A percentile compares a stretch with the other conserved stretches of the same genome.
Evolutionary conservation across 2,888 invertebrate species (phyloP).

Genomic region (Dioctria linearis): DNA sequence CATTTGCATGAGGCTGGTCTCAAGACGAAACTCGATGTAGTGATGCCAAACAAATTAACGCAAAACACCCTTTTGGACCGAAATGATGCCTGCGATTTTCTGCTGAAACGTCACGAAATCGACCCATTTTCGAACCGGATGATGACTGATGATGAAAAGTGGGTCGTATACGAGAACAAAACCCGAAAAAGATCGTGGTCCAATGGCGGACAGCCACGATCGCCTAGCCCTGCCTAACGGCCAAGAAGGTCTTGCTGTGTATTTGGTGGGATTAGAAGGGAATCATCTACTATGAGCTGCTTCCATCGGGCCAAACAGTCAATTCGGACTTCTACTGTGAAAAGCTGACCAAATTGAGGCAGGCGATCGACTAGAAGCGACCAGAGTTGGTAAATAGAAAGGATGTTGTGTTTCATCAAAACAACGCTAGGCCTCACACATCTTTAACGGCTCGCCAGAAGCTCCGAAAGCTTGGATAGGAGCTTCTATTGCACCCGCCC

Average conservation of each 20-base stretch:
- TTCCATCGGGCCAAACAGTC: slow-evolving; percentile 24
- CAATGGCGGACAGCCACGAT: slow-evolving; percentile 54
- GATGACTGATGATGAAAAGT: slow-evolving; percentile 60
- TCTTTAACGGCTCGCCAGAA: slow-evolving; percentile 60
- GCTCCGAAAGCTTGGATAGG: slow-evolving; percentile 60
- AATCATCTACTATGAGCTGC: slow-evolving; percentile 29
- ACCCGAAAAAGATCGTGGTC: slow-evolving; percentile 56
- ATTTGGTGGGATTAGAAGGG: slow-evolving; percentile 23
- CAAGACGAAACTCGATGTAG: slow-evolving; percentile 33
- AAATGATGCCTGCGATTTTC: slow-evolving; percentile 55
- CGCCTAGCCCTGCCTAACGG: slow-evolving; percentile 57
- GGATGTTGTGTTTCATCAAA: slow-evolving; percentile 58
- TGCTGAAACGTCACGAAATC: slow-evolving; percentile 59
- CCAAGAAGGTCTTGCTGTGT: slow-evolving; percentile 44
- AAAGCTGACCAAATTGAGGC: slow-evolving; percentile 53
- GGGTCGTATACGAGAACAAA: slow-evolving; percentile 55
- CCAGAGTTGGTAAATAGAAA: too few relatives aligned
- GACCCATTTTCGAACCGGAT: slow-evolving; percentile 60
- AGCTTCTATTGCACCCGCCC: slow-evolving; percentile 61
- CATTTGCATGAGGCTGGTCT: slow-evolving; percentile 46
- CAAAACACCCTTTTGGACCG: slow-evolving; percentile 28
- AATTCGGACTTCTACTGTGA: slow-evolving; percentile 55
- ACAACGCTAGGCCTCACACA: slow-evolving; percentile 54
- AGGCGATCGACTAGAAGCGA: slow-evolving; percentile 28
- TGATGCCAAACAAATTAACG: slow-evolving; percentile 24